Conservation (phyloP, 1,140 invertebrate species). For the Papilio dardanus region DNA sequence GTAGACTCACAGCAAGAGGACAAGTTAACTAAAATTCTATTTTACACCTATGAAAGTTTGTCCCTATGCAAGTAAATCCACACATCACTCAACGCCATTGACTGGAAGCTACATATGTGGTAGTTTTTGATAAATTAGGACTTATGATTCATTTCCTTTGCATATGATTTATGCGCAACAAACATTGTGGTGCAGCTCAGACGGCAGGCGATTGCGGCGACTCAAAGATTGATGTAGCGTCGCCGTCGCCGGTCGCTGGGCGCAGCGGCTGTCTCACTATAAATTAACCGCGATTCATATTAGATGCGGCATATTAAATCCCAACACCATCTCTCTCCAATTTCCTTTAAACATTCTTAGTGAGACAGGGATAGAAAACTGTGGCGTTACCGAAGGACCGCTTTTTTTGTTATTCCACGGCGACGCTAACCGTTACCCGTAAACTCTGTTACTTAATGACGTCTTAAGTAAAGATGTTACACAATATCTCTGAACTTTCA, state of each 20-base stretch:
- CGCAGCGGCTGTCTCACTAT: constrained; percentile 74
- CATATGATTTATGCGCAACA: constrained; percentile 57
- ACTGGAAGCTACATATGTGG: background rate
- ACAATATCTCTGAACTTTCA: constrained; percentile 36
- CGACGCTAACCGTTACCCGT: constrained; percentile 71
- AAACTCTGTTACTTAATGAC: constrained; percentile 72
- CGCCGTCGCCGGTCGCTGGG: constrained; percentile 60
- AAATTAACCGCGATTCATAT: constrained; percentile 78
- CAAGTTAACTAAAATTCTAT: too few species aligned
- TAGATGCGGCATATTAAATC: constrained; percentile 70
- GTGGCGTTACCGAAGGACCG: constrained; percentile 63
- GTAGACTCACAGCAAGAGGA: too few species aligned
- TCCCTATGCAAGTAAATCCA: too few species aligned
- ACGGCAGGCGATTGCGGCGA: constrained; percentile 59
- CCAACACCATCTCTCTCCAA: constrained; percentile 60
- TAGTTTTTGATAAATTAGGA: constrained; percentile 19
- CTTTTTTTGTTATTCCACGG: constrained; percentile 77
- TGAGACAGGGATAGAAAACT: constrained; percentile 64
- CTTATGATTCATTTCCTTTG: constrained; percentile 42
- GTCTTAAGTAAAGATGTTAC: constrained; percentile 53
- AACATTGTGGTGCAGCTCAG: constrained; percentile 51
- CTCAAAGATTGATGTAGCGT: constrained; percentile 73
- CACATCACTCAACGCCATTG: too few species aligned
- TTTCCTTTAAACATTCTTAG: constrained; percentile 46
- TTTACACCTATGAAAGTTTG: too few species aligned